These are phyloP conservation scores for Allobates femoralis DNA, from an alignment of 2,797 vertebrate species.

Conservation along the genomic window DNA sequence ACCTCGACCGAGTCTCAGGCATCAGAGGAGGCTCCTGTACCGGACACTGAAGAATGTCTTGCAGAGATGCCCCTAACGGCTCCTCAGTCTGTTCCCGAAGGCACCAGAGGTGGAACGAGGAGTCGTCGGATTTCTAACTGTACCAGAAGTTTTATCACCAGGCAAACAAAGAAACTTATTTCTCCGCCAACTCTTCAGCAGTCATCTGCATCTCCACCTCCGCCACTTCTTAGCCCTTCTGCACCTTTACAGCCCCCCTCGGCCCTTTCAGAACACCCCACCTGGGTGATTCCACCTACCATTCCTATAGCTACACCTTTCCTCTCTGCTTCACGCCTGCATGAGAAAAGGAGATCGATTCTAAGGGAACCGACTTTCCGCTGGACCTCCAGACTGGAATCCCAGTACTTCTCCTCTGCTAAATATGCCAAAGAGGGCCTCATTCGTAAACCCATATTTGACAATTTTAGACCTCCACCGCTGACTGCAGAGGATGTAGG, in stretches of 20 bases:
- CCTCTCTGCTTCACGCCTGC: constrained; percentile 82
- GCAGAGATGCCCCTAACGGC: constrained; percentile 84
- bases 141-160: constrained; percentile 80
- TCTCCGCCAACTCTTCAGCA: constrained; percentile 84
- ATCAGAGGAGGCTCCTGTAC: constrained; percentile 91
- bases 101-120: constrained; percentile 75
- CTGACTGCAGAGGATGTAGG: constrained; percentile 95
- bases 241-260: constrained; percentile 83
- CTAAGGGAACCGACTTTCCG: constrained; percentile 94
- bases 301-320: constrained; percentile 84
- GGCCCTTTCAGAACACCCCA: constrained; percentile 80
- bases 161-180: constrained; percentile 85
- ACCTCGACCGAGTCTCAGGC: constrained; percentile 96
- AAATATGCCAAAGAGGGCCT: constrained; percentile 99
- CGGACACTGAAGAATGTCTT: constrained; percentile 85
- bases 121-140: constrained; percentile 83
- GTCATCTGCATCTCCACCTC: constrained; percentile 92
- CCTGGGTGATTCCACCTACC: constrained; percentile 92
- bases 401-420: constrained; percentile 96
- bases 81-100: constrained; percentile 80
- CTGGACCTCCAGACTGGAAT: constrained; percentile 93
- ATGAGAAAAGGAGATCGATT: constrained; percentile 93
- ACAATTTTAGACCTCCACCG: constrained; percentile 96
- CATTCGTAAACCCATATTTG: constrained; percentile 96
- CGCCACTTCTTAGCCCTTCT: constrained; percentile 85